Base-by-base conservation (phyloP, 2,797 vertebrate species). In the Chelon auratus region DNA sequence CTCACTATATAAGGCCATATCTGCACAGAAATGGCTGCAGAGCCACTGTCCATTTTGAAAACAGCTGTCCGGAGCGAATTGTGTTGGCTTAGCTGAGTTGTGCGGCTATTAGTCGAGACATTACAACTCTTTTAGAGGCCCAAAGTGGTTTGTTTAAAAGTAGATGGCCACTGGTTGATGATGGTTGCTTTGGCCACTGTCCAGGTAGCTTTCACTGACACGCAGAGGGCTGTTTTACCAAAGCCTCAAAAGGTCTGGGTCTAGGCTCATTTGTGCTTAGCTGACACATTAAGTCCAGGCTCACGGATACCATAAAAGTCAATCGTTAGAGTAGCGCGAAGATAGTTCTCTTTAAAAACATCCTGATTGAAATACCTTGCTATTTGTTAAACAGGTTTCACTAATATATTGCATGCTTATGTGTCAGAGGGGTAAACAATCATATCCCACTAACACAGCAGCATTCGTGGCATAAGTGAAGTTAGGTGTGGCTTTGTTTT, bases 1-100 rank as follows among this genome's bases (percentile, higher is more conserved):
- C 1, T 60, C 67, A 53, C 72, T 86, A 81, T 78, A 83, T 77
- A 81, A 69, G 75, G 73, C 14, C 59, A 69, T 47, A 76, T 70
- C 26, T 18, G 62, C 12, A 42, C 71, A 50, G 73, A 84, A 81
- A 67, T 62, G 64, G 36, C 15, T 4, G 30, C 24, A 67, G 20
- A 70, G 51, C 26, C 18, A 7, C 56, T 40, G 53, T 54, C 48
- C 60, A 42, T 66, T 14, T 18, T 26, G 71, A 75, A 81, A 87
- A 62, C 77, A 72, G 36, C 51, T 60, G 36, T 54, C 72, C 30
- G 30, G 30, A 33, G 30, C 5, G 7, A 18, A 48, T 68, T 55
- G 50, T 69, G 72, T 82, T 78, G 75, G 58, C 62, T 64, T 30
- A 30, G 58, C 59, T 20, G 52, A 57, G 63, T 40, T 39, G 6